Evolutionary conservation across 2,888 invertebrate genomes (phyloP), one percentile per base, ranked within the genome.

Genomic region (Leptopilina drosophilae): DNA sequence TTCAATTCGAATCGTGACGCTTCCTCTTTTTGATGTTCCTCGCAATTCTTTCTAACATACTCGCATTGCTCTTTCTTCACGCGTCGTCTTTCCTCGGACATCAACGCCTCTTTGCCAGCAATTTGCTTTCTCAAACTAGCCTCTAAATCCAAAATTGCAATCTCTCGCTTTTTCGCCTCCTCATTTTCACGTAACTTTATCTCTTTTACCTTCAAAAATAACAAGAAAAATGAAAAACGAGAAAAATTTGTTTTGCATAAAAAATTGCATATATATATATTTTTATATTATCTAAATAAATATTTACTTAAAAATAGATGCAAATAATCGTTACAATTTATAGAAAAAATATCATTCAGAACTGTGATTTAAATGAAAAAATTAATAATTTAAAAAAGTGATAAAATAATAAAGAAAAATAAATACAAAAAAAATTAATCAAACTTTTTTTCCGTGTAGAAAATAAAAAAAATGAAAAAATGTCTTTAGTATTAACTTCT

Each of bases 191-290:
- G 83, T 4, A 80, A 73, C 20, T 78, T 80, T 77, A 84, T 84
- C 85, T 88, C 90, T 8, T 94, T 94, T 5, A 93, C 8, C 69
- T 73, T 56, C n/a, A 56, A 56, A 56, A 56, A 56, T 33, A 33
- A 5, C 33, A n/a, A 56, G 14, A 5, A 56, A 56, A 20, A 20
- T 20, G 12, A 56, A 56, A 46, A 46, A 9, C 5, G 7, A 7
- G 46, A 8, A 33, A 33, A 33, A 33, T 33, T 33, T 33, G 3
- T 33, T 33, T 33, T 33, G 3, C 33, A 33, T 33, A 33, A 33
- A 33, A 33, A 33, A 33, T 46, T 46, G 11, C 5, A 46, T 9
- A 46, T 9, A 46, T 9, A 46, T 46, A 6, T 9, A 20, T 46
- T 56, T 56, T 56, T 14, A 12, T 14, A 20, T 56, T 56, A 12